Conservation (phyloP, 23 tunicate genomes). For the Styela clava region DNA sequence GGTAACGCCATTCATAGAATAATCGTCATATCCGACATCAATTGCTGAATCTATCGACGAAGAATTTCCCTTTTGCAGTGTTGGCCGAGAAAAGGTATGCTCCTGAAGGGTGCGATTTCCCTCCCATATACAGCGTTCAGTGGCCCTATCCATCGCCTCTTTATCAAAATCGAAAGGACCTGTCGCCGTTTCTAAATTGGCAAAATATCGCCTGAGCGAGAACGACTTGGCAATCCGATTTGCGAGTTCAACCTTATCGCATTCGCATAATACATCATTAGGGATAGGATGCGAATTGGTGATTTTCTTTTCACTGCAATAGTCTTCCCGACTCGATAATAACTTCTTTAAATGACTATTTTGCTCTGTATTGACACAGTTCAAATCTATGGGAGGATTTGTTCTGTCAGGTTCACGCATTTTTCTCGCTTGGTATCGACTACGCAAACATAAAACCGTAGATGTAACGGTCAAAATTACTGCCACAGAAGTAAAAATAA, state of each 20-base stretch:
- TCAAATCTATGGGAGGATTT: background rate
- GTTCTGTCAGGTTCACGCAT: background rate
- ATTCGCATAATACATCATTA: background rate
- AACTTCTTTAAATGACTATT: background rate
- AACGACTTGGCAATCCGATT: background rate
- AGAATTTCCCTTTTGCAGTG: background rate
- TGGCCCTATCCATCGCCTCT: slow-evolving; percentile 4
- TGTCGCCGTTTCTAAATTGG: background rate
- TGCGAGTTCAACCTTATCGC: background rate
- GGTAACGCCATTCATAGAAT: background rate
- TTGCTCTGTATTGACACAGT: background rate
- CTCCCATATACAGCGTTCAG: background rate
- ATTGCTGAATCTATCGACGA: background rate
- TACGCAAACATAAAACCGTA: background rate
- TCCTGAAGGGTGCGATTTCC: background rate
- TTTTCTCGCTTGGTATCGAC: background rate
- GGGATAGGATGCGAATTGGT: background rate
- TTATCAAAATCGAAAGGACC: slow-evolving; percentile 3
- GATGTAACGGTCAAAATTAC: background rate
- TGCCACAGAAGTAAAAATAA: background rate
- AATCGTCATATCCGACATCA: background rate
- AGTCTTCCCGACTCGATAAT: background rate
- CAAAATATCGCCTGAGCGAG: slow-evolving; percentile 1
- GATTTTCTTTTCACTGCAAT: background rate
- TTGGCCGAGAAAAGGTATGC: background rate